Evolutionary conservation across 2,113 vertebrate species (phyloP).

Genomic region (Clarias macrocephalus): DNA sequence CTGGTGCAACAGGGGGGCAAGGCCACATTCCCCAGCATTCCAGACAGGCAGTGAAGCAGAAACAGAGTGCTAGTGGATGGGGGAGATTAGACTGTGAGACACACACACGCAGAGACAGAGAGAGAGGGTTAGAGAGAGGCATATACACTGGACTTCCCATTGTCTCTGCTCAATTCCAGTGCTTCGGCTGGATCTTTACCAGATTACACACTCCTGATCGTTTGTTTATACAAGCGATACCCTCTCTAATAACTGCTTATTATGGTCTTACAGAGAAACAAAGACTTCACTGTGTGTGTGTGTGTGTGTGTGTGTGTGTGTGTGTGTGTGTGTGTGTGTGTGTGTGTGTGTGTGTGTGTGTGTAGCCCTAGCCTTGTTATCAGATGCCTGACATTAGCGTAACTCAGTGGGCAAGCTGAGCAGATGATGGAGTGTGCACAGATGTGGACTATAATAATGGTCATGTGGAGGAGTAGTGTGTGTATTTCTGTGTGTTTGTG

Average conservation of each 20-base stretch:
- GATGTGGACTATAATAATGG: slow-evolving; percentile 40
- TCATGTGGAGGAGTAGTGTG: slow-evolving; percentile 11
- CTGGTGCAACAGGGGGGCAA: slow-evolving; percentile 31
- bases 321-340: slow-evolving; percentile 21
- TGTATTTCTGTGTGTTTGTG: slow-evolving; percentile 20
- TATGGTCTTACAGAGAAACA: slow-evolving; percentile 45
- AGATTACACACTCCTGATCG: slow-evolving; percentile 46
- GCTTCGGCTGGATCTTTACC: slow-evolving; percentile 35
- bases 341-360: slow-evolving; percentile 11
- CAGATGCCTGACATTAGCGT: slow-evolving; percentile 39
- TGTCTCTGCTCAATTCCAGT: slow-evolving; percentile 17
- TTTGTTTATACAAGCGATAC: slow-evolving; percentile 48
- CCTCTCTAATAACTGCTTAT: slow-evolving; percentile 49
- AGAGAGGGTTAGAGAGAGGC: background rate
- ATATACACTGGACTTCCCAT: slow-evolving; percentile 21
- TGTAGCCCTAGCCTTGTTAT: slow-evolving; percentile 33
- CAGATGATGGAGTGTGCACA: slow-evolving; percentile 34
- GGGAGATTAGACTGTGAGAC: slow-evolving; percentile 12
- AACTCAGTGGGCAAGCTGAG: slow-evolving; percentile 30
- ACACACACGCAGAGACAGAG: slow-evolving; percentile 2
- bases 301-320: slow-evolving; percentile 34
- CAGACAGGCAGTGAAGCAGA: slow-evolving; percentile 45
- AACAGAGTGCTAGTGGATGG: slow-evolving; percentile 21
- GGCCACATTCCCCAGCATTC: slow-evolving; percentile 48
- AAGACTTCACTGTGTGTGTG: slow-evolving; percentile 36